Percentiles rank a stretch among this genome's conserved stretches.
These are phyloP conservation scores for Nanorana parkeri DNA, from an alignment of 2,113 vertebrate species.

Conservation along the genomic window DNA sequence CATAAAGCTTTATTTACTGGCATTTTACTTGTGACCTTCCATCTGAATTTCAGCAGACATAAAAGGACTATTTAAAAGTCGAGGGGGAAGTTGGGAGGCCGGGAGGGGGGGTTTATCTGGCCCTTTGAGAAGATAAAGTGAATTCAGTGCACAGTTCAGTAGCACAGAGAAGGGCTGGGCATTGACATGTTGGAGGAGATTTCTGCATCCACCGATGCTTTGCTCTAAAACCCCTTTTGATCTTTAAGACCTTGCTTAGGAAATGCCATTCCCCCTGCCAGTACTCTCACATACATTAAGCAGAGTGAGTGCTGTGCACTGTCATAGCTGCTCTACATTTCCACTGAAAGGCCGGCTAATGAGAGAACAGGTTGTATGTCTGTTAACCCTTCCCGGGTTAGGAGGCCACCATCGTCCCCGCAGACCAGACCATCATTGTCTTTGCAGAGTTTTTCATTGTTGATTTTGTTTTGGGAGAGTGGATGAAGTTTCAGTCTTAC, in stretches of 20 bases:
- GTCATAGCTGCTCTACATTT: conserved; percentile 65
- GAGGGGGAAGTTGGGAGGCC: not conserved
- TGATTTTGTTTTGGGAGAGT: conserved; percentile 50
- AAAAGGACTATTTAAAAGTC: not conserved
- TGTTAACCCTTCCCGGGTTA: conserved; percentile 55
- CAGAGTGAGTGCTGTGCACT: conserved; percentile 69
- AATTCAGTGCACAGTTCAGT: conserved; percentile 65
- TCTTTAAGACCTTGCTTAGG: conserved; percentile 68
- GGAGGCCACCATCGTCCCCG: too few relatives aligned
- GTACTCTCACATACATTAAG: conserved; percentile 77
- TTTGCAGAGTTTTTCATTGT: too few relatives aligned
- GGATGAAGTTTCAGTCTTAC: conserved; percentile 58
- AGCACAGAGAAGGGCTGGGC: not conserved
- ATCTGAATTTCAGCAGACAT: not conserved
- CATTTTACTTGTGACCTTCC: too few relatives aligned
- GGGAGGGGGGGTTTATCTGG: not conserved
- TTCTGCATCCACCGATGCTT: conserved; percentile 69
- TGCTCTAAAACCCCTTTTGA: conserved; percentile 71
- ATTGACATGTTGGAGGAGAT: too few relatives aligned
- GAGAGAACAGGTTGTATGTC: conserved; percentile 70
- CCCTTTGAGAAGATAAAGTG: conserved; percentile 67
- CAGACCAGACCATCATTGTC: too few relatives aligned
- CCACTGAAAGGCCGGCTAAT: conserved; percentile 56
- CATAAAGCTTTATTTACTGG: too few relatives aligned
- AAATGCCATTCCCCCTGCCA: conserved; percentile 78